A percentile compares a stretch with the other conserved stretches of the same genome.
These are phyloP conservation scores for Odontothrips loti DNA, from an alignment of 2,888 invertebrate genomes.

Conservation along the genomic window DNA sequence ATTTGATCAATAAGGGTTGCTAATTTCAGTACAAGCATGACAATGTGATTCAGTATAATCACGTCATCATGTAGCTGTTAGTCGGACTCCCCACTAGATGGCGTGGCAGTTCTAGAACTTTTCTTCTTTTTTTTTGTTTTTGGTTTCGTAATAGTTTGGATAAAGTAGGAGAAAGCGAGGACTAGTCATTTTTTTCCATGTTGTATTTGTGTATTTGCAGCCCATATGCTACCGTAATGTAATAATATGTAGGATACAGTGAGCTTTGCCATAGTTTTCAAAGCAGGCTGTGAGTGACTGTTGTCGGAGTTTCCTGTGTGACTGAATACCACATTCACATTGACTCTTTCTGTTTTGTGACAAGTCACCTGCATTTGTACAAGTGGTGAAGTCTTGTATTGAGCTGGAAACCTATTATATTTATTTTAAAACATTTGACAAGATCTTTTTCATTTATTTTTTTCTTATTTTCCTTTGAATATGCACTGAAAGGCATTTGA, in stretches of 20 bases:
- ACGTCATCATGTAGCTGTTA: slow-evolving; percentile 25
- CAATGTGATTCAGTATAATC: slow-evolving; percentile 23
- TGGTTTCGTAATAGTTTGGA: slow-evolving; percentile 25
- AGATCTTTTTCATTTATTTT: background rate
- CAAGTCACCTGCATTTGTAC: slow-evolving; percentile 26
- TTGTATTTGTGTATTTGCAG: slow-evolving; percentile 25
- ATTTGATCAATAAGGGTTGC: slow-evolving; percentile 14
- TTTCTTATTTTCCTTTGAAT: background rate
- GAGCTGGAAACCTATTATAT: slow-evolving; percentile 24
- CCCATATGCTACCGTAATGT: slow-evolving; percentile 16
- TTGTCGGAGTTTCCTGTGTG: slow-evolving; percentile 4
- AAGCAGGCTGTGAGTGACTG: slow-evolving; percentile 24
- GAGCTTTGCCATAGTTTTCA: slow-evolving; percentile 24
- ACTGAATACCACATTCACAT: background rate
- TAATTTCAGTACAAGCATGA: slow-evolving; percentile 23
- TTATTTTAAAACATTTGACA: slow-evolving; percentile 21
- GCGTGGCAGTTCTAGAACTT: slow-evolving; percentile 24
- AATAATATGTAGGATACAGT: slow-evolving; percentile 17
- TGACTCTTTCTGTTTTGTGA: slow-evolving; percentile 14
- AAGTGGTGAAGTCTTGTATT: slow-evolving; percentile 26
- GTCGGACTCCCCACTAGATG: slow-evolving; percentile 25
- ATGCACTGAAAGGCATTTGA: slow-evolving; percentile 3
- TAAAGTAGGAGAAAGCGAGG: slow-evolving; percentile 22
- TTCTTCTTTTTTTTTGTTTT: slow-evolving; percentile 20
- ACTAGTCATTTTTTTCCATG: slow-evolving; percentile 26